Evolutionary conservation across 2,797 vertebrate species (phyloP), one percentile per base, ranked within the genome.

Genomic region (Pelodytes ibericus): DNA sequence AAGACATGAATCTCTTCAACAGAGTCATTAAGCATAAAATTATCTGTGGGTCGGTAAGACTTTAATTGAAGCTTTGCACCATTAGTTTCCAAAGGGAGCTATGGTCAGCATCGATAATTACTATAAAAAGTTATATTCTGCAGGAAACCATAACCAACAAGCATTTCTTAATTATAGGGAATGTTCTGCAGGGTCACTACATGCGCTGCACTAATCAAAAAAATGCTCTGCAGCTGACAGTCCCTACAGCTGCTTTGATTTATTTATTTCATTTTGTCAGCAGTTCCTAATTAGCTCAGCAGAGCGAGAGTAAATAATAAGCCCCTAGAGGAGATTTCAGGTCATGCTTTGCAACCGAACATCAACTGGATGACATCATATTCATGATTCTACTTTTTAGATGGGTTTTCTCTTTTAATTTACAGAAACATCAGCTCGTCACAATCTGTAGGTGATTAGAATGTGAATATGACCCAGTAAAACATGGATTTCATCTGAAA

Each of bases 221-320:
- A 60, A 26, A 26, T 57, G 18, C 49, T 58, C 24, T 58, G 56
- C 56, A 58, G 9, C 56, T 9, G 20, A 24, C n/a, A 53, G 20
- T 53, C 7, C 7, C 20, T 53, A 7, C 20, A 58, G 25, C 56
- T 29, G 9, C 41, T 44, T 16, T 8, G 41, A 58, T 58, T 58
- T 27, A 29, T 29, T 27, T 6, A 58, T 29, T 1, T 58, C 24
- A 22, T 27, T 60, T 60, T 60, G 3, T 18, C 39, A 31, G 13
- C 60, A 62, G 31, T 22, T 62, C n/a, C 60, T 62, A 62, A 62
- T 62, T 36, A 62, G 30, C 9, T 31, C 31, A 39, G 16, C n/a
- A 62, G 60, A 36, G 60, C 31, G 6, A 3, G n/a, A 62, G 60
- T 24, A 62, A 27, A 62, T 62, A 61, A 61, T 61, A 20, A 9